phyloP scores from a whole-genome alignment of 2,113 vertebrate species.

The Gymnarchus niloticus region DNA sequence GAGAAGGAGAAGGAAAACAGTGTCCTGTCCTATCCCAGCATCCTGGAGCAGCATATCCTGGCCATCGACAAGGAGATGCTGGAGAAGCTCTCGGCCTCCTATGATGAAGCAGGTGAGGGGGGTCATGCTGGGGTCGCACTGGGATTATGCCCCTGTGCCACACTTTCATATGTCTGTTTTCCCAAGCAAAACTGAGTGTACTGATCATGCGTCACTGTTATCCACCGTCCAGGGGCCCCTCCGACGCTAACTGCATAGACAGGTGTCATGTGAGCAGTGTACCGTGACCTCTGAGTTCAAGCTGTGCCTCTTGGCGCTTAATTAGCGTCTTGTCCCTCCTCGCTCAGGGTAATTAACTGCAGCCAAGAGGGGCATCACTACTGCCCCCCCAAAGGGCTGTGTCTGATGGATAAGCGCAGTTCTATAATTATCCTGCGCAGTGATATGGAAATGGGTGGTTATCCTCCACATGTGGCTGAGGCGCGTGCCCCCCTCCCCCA shows the following conservation, averaged over 20 bases:
- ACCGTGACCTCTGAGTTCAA: background rate
- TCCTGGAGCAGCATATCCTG: conserved; percentile 91
- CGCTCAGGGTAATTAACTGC: conserved; percentile 57
- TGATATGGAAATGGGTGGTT: conserved; percentile 34
- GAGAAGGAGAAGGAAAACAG: conserved; percentile 87
- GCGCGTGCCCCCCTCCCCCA: background rate
- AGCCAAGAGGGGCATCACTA: background rate
- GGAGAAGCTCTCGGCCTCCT: conserved; percentile 82
- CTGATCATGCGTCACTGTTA: background rate
- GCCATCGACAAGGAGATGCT: conserved; percentile 85
- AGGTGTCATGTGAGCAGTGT: background rate
- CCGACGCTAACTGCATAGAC: background rate
- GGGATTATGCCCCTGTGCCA: background rate
- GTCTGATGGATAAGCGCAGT: background rate
- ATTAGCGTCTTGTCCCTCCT: conserved; percentile 59
- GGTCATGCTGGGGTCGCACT: background rate
- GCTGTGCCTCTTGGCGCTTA: conserved; percentile 57
- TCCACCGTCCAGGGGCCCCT: background rate
- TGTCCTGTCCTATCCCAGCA: conserved; percentile 78
- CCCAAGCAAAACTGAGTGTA: background rate
- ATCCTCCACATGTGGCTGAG: background rate
- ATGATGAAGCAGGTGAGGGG: conserved; percentile 87
- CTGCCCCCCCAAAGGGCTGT: background rate
- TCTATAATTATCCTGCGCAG: background rate
- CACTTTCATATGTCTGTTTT: too few relatives aligned